Percentiles rank a stretch among this genome's conserved stretches.
Conservation (phyloP, 1,140 invertebrate species). For the Panagrolaimus sp. region DNA sequence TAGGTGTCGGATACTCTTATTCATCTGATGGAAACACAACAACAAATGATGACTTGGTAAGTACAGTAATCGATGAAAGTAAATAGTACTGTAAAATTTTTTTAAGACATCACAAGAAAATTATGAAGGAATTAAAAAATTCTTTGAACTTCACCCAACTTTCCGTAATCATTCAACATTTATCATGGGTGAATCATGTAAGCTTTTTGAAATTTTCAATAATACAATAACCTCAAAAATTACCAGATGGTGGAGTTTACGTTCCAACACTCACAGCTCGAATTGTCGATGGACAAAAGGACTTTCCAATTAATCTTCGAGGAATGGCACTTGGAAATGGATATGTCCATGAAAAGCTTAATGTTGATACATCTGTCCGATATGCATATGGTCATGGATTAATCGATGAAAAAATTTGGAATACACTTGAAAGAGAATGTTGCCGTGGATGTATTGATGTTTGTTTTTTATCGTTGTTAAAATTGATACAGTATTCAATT, state of each 20-base stretch:
- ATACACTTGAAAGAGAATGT: conserved; percentile 49
- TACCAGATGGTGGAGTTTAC: conserved; percentile 55
- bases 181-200: conserved; percentile 61
- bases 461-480: conserved; percentile 15
- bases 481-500: too few relatives aligned
- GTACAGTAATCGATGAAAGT: background rate
- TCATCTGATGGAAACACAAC: conserved; percentile 61
- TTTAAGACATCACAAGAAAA: conserved; percentile 60
- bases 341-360: conserved; percentile 56
- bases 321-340: conserved; percentile 58
- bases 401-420: conserved; percentile 57
- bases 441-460: conserved; percentile 35
- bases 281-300: conserved; percentile 59
- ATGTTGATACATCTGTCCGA: conserved; percentile 57
- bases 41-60: conserved; percentile 62
- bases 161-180: conserved; percentile 60
- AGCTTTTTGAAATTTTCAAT: too few relatives aligned
- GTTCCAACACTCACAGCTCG: conserved; percentile 62
- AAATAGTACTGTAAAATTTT: background rate
- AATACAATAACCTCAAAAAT: conserved; percentile 60
- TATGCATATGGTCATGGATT: conserved; percentile 57
- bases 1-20: conserved; percentile 63
- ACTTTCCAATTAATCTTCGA: conserved; percentile 52
- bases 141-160: conserved; percentile 63
- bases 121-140: conserved; percentile 62